Evolutionary conservation across 2,797 vertebrate genomes (phyloP).

Genomic region (Pristis pectinata): DNA sequence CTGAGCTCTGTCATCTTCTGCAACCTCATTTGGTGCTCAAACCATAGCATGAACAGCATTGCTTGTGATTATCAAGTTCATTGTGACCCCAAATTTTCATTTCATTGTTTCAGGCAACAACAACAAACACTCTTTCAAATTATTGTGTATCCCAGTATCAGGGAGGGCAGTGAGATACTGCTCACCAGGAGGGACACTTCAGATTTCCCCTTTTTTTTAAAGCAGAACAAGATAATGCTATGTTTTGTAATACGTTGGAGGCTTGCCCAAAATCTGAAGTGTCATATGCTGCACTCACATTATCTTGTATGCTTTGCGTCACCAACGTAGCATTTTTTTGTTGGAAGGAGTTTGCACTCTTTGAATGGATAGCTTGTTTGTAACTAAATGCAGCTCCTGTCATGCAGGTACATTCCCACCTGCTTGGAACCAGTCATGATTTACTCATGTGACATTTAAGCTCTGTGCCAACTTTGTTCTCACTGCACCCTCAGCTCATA

Average conservation of each 20-base stretch:
- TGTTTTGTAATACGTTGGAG: background rate
- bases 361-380: background rate
- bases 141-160: background rate
- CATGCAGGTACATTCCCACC: background rate
- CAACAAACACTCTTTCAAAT: background rate
- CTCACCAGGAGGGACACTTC: background rate
- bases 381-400: background rate
- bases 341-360: background rate
- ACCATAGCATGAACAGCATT: background rate
- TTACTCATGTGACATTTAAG: background rate
- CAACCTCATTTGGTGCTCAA: background rate
- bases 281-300: background rate
- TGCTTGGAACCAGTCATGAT: background rate
- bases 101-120: background rate
- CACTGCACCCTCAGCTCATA: background rate
- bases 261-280: background rate
- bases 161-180: background rate
- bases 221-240: background rate
- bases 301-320: background rate
- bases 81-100: background rate
- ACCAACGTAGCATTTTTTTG: background rate
- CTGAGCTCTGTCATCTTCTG: background rate
- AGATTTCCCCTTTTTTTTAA: background rate
- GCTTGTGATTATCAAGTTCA: background rate
- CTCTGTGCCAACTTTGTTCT: background rate